These are phyloP conservation scores for Hyphantria cunea DNA, from an alignment of 1,140 invertebrate genomes.

Conservation along the genomic window DNA sequence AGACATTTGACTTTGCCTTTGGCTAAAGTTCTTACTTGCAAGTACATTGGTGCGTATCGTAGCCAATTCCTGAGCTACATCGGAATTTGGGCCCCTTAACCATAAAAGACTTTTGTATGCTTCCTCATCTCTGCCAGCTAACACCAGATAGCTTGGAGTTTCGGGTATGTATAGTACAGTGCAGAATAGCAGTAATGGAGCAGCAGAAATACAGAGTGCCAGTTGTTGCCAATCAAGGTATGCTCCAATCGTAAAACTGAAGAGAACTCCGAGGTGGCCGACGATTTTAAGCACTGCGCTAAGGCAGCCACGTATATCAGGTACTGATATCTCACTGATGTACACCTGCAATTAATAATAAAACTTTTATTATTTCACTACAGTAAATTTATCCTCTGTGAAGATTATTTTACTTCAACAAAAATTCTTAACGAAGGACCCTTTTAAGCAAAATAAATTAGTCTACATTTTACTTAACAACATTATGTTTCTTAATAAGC, in stretches of 20 bases:
- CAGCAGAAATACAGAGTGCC: conserved; percentile 89
- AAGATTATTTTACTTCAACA: too few species aligned
- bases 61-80: conserved; percentile 87
- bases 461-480: too few species aligned
- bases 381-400: background rate
- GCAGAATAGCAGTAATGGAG: conserved; percentile 83
- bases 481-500: too few species aligned
- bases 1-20: conserved; percentile 74
- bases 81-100: conserved; percentile 88
- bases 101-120: conserved; percentile 89
- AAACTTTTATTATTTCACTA: background rate
- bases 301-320: conserved; percentile 92
- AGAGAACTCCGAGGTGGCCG: conserved; percentile 91
- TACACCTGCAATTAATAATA: conserved; percentile 86
- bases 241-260: conserved; percentile 92
- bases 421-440: too few species aligned
- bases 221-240: conserved; percentile 93
- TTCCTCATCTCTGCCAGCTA: conserved; percentile 84
- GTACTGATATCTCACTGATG: conserved; percentile 95
- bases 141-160: conserved; percentile 86
- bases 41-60: conserved; percentile 87
- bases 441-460: background rate
- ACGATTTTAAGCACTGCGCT: conserved; percentile 93
- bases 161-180: conserved; percentile 85
- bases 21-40: conserved; percentile 78